Evolutionary conservation across 2,888 invertebrate genomes (phyloP), one percentile per base, ranked within the genome.

Genomic region (Lampropteryx suffumata): DNA sequence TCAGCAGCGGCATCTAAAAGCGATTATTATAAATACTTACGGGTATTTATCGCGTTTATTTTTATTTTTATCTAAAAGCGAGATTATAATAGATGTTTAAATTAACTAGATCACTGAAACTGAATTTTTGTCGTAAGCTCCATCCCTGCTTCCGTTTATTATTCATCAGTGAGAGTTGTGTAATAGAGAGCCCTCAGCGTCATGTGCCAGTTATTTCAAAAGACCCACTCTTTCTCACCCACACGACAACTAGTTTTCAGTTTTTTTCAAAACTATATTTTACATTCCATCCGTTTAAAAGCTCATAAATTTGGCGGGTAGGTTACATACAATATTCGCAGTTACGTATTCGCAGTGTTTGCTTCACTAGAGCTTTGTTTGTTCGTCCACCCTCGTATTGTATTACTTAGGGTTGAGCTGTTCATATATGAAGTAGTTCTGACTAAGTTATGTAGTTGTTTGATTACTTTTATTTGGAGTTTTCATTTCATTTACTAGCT

Each of bases 141-240:
- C 27, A 17, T 28, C 24, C 10, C 21, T 27, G 17, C 33, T 27
- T 27, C 10, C 5, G 34, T 14, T 40, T 30, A 41, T 12, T 41
- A 30, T 30, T 9, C 34, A 28, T 46, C 14, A 42, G 26, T 32
- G 14, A 14, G 14, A 34, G 30, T 37, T 43, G 49, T 13, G 26
- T 79, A 80, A 82, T 79, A 72, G 73, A 85, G 80, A 67, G 71
- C 75, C 67, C 80, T 84, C 60, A 59, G 64, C 63, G 57, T 67
- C 65, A 63, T 62, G 57, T 69, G 67, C 68, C 81, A 81, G 82
- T 84, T 84, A 79, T 81, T 77, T 76, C 71, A 77, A 82, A 80
- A 75, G 71, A 69, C 69, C 64, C 65, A 62, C 72, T 74, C 53
- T 52, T 58, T 52, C 50, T 35, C 37, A 24, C 30, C 10, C 30